A percentile compares a stretch with the other conserved stretches of the same genome.
Evolutionary conservation across 2,888 invertebrate species (phyloP).

Genomic region (Caenorhabditis panamensis): DNA sequence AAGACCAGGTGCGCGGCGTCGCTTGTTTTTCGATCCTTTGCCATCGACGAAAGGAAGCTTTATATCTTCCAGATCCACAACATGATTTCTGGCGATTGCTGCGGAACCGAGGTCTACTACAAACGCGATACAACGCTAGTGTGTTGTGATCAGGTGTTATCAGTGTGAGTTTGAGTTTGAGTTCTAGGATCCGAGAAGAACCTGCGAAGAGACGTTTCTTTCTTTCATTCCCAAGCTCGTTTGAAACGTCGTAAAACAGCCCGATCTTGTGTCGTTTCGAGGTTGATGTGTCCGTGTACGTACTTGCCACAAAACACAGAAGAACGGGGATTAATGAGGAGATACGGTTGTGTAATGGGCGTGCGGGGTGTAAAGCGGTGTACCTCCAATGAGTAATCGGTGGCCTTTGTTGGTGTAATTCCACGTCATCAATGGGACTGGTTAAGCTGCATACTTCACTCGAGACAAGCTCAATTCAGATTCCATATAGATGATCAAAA

Average conservation of each 20-base stretch:
- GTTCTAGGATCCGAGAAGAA: too few species aligned
- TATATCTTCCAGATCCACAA: slow-evolving; percentile 77
- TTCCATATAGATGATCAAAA: slow-evolving; percentile 23
- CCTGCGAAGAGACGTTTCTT: too few species aligned
- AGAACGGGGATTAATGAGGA: slow-evolving; percentile 28
- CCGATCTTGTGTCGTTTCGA: slow-evolving; percentile 41
- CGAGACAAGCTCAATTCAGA: background rate
- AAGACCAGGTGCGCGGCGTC: slow-evolving; percentile 7
- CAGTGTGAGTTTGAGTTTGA: slow-evolving; percentile 42
- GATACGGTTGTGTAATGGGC: slow-evolving; percentile 37
- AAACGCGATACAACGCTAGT: slow-evolving; percentile 67
- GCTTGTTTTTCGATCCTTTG: slow-evolving; percentile 22
- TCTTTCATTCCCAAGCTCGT: slow-evolving; percentile 44
- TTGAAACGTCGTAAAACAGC: slow-evolving; percentile 37
- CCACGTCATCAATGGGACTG: slow-evolving; percentile 18
- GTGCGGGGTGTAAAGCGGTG: slow-evolving; percentile 26
- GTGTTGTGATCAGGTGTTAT: slow-evolving; percentile 76
- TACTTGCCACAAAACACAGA: slow-evolving; percentile 32
- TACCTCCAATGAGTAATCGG: slow-evolving; percentile 34
- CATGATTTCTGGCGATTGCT: slow-evolving; percentile 78
- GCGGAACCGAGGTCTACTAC: slow-evolving; percentile 76
- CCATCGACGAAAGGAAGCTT: too few species aligned
- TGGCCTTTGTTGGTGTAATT: slow-evolving; percentile 15
- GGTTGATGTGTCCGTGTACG: slow-evolving; percentile 33
- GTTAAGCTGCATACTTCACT: background rate